These are phyloP conservation scores for Sorex maritimensis DNA, from an alignment of 2,797 vertebrate species.

Conservation along the genomic window DNA sequence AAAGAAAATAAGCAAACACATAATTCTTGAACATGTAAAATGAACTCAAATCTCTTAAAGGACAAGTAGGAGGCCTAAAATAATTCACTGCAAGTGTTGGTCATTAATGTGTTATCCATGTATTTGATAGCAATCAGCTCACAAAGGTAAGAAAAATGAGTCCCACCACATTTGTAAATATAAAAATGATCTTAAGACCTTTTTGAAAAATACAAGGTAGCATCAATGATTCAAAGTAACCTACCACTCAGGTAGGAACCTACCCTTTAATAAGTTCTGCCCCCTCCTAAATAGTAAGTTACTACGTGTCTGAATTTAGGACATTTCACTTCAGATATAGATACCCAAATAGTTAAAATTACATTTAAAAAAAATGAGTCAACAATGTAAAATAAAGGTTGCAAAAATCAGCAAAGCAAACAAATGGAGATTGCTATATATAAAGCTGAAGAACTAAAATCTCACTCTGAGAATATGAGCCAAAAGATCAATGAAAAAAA, in stretches of 20 bases:
- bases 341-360: slow-evolving; percentile 48
- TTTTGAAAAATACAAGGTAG: slow-evolving; percentile 50
- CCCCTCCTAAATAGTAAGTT: neutral
- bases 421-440: neutral
- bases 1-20: slow-evolving; percentile 13
- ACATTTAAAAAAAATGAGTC: neutral
- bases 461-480: slow-evolving; percentile 32
- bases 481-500: slow-evolving; percentile 56
- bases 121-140: slow-evolving; percentile 22
- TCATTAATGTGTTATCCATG: slow-evolving; percentile 28
- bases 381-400: slow-evolving; percentile 15
- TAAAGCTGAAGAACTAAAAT: slow-evolving; percentile 42
- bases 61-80: slow-evolving; percentile 33
- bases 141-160: slow-evolving; percentile 28
- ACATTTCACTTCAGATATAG: slow-evolving; percentile 14
- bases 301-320: neutral
- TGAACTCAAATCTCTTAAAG: slow-evolving; percentile 41
- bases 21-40: neutral
- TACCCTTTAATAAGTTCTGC: neutral
- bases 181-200: slow-evolving; percentile 29
- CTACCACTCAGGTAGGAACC: neutral
- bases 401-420: slow-evolving; percentile 56
- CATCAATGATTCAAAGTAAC: slow-evolving; percentile 59
- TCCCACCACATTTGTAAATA: slow-evolving; percentile 30
- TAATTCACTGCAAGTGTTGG: slow-evolving; percentile 8